Percentiles rank a stretch among this genome's conserved stretches.
Conservation (phyloP, 2,888 invertebrate genomes). For the Cosmorhoe ocellata region DNA sequence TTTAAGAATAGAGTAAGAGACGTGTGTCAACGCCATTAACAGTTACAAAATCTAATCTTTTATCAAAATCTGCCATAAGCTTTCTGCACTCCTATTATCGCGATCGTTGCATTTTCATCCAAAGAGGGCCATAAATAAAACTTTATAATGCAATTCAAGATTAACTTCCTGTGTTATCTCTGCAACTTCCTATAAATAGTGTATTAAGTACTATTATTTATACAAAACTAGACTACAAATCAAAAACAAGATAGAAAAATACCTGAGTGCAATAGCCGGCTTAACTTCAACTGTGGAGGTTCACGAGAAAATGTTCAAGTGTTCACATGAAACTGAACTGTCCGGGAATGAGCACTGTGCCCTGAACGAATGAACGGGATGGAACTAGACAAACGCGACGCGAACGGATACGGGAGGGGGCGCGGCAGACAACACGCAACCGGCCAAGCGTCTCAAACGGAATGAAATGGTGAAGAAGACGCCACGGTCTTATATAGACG, state of each 20-base stretch:
- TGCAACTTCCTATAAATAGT: conserved; percentile 1
- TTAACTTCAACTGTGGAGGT: conserved; percentile 50
- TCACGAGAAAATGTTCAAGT: conserved; percentile 65
- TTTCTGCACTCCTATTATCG: too few species aligned
- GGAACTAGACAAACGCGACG: conserved; percentile 54
- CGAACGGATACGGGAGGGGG: conserved; percentile 45
- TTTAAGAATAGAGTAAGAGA: too few species aligned
- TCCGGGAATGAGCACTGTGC: conserved; percentile 66
- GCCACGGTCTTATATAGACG: conserved; percentile 81
- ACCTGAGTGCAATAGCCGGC: conserved; percentile 50
- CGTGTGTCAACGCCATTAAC: too few species aligned
- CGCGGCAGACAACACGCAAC: conserved; percentile 56
- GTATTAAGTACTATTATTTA: not conserved
- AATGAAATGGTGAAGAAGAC: conserved; percentile 82
- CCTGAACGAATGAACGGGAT: conserved; percentile 54
- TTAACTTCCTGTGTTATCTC: conserved; percentile 23
- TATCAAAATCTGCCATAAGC: too few species aligned
- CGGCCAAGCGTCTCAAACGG: conserved; percentile 74
- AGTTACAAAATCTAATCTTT: too few species aligned
- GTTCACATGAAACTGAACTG: conserved; percentile 72
- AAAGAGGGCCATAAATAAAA: not conserved
- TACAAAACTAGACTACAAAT: conserved; percentile 11
- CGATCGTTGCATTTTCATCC: not conserved
- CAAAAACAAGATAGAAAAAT: conserved; percentile 22
- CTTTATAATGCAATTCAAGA: conserved; percentile 3